Base-by-base conservation (phyloP, 2,113 vertebrate genomes). In the Sinocyclocheilus maitianheensis region DNA sequence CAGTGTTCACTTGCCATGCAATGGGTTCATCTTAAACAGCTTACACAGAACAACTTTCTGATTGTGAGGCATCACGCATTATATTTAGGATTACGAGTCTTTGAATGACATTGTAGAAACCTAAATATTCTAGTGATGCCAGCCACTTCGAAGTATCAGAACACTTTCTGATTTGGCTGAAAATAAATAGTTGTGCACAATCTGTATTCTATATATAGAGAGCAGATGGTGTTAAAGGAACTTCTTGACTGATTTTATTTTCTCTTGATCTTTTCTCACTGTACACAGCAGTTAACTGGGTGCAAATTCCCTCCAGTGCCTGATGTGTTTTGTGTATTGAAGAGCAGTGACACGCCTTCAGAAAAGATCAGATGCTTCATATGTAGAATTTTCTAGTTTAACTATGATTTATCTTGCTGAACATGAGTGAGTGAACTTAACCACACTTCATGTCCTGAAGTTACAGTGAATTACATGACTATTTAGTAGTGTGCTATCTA, bases 121-220 rank as follows among this genome's bases (percentile, higher is more conserved):
- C 1, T 26, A 16, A 40, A 53, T 22, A 18, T 77, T 37, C 53
- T 46, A 8, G 53, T 30, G 43, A 37, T 65, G 75, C 46, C 10
- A 24, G 43, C 2, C 48, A 55, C 7, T 71, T n/a, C 0, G 4
- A 6, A 37, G 9, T 69, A 10, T 71, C 22, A 24, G 63, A 78
- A 40, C 20, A 16, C 11, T 34, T 60, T 84, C 2, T 22, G 46
- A 30, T 84, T 60, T 53, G 16, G 60, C 12, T 67, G 46, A 85
- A 40, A 79, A 85, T 26, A 69, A 26, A 2, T 40, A 40, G 30
- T 84, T 84, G 55, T 46, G 40, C 65, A 24, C 75, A 37, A 20
- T 53, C 58, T 77, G 72, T 71, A 24, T 53, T 78, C 75, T 85
- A 55, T 53, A 14, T 85, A 69, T 78, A 78, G 84, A 67, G 30